Conservation (phyloP, 2,113 vertebrate species). For the Psettodes erumei region DNA sequence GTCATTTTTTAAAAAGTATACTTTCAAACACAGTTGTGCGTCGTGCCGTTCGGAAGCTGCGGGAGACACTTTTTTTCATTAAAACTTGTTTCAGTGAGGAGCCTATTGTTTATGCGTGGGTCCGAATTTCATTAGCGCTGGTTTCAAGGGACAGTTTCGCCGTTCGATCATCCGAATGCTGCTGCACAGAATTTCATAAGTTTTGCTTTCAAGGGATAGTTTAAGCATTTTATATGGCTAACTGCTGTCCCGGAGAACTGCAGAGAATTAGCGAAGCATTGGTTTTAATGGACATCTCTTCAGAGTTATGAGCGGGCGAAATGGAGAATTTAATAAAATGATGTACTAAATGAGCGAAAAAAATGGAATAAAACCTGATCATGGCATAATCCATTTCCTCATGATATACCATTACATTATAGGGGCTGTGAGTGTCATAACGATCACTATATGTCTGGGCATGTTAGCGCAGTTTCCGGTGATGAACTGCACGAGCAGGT, state of each 20-base stretch:
- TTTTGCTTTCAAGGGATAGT: slow-evolving; percentile 28
- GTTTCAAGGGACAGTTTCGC: slow-evolving; percentile 32
- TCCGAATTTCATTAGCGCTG: slow-evolving; percentile 5
- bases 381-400: slow-evolving; percentile 20
- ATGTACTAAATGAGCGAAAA: slow-evolving; percentile 20
- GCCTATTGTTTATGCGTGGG: not conserved
- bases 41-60: not conserved
- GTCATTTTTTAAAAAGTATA: not conserved
- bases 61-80: slow-evolving; percentile 4
- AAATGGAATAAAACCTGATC: slow-evolving; percentile 38
- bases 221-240: not conserved
- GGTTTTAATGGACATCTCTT: slow-evolving; percentile 3
- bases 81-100: not conserved
- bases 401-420: slow-evolving; percentile 9
- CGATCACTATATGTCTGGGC: not conserved
- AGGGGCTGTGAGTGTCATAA: not conserved
- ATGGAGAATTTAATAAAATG: slow-evolving; percentile 35
- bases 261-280: slow-evolving; percentile 5
- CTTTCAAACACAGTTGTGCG: not conserved
- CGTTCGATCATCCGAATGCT: slow-evolving; percentile 12
- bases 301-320: slow-evolving; percentile 24
- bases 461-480: slow-evolving; percentile 19
- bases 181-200: slow-evolving; percentile 10
- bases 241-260: not conserved
- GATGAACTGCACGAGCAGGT: slow-evolving; percentile 19